Base-by-base conservation (phyloP, 2,797 vertebrate genomes). In the Muraenolepis orangiensis region DNA sequence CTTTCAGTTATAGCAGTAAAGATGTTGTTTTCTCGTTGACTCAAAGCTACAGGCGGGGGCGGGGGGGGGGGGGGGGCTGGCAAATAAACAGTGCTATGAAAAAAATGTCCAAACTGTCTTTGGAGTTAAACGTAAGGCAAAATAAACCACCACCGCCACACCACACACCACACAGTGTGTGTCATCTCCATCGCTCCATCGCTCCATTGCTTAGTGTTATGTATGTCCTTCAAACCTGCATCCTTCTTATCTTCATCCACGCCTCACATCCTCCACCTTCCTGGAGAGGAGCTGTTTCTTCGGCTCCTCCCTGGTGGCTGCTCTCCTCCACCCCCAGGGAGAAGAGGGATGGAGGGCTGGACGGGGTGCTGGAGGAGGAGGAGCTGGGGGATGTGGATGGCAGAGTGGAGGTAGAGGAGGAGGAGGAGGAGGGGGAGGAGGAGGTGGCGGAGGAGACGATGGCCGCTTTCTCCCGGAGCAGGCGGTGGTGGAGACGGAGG, bases 401-500 rank as follows among this genome's bases (percentile, higher is more conserved):
- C n/a, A n/a, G 84, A 0, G 14, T 32, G 70, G 92, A 82, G 7
- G 87, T 74, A 71, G 91, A 23, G n/a, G 20, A 34, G 32, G 32
- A 3, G 32, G 32, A 34, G 32, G 32, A 34, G 32, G 3, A 8
- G 32, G n/a, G 20, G 4, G 0, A 20, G 91, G 30, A 91, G 91
- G 69, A 90, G 91, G 74, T 91, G 92, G 14, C 92, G 91, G 42
- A 84, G 87, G 18, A 94, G 80, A 0, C 85, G 6, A 85, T 87
- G 26, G 89, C 66, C 28, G 30, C 66, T 18, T 82, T 89, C 84
- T 93, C 92, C 84, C 93, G 90, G 3, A 85, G 82, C 16, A 93
- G 91, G 34, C 91, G 91, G 70, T 90, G 91, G 75, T 91, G 92
- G 10, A 92, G 91, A 36, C 85, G 87, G 16, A 94, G 80, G 74